These are phyloP conservation scores for Xanthorhoe spadicearia DNA, from an alignment of 2,888 invertebrate species.

Conservation along the genomic window DNA sequence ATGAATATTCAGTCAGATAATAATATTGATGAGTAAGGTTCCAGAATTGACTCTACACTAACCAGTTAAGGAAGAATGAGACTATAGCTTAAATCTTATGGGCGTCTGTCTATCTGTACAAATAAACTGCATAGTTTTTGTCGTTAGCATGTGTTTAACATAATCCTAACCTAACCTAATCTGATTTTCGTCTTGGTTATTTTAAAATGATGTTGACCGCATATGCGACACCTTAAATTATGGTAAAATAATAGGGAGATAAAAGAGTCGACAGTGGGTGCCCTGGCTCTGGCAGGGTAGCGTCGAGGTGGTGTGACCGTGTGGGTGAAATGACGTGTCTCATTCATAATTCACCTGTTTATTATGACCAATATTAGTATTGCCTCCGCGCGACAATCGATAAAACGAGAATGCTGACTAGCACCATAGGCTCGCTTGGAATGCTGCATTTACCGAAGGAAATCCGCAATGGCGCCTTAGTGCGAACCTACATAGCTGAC, in stretches of 20 bases:
- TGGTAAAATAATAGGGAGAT: conserved; percentile 19
- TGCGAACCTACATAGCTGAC: conserved; percentile 61
- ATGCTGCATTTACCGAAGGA: conserved; percentile 79
- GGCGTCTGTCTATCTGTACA: conserved; percentile 41
- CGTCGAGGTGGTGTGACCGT: conserved; percentile 39
- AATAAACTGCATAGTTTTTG: conserved; percentile 41
- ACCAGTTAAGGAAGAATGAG: conserved; percentile 59
- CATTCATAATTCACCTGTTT: conserved; percentile 75
- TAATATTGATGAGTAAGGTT: conserved; percentile 57
- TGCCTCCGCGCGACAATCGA: conserved; percentile 64
- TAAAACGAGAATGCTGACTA: conserved; percentile 69
- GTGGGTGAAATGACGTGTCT: conserved; percentile 60
- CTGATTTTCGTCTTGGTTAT: conserved; percentile 13
- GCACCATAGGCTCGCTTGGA: conserved; percentile 68
- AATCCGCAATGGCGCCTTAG: conserved; percentile 78
- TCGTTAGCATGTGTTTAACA: conserved; percentile 35
- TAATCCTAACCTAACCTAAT: conserved; percentile 31
- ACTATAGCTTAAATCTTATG: conserved; percentile 55
- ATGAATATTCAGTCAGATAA: conserved; percentile 54
- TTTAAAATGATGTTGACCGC: conserved; percentile 13
- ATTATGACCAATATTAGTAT: conserved; percentile 54
- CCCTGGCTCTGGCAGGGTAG: conserved; percentile 16
- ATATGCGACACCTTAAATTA: conserved; percentile 10
- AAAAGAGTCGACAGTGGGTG: conserved; percentile 16
- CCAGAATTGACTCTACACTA: conserved; percentile 53